Conservation (phyloP, 2,797 vertebrate genomes). For the Cuniculus paca region DNA sequence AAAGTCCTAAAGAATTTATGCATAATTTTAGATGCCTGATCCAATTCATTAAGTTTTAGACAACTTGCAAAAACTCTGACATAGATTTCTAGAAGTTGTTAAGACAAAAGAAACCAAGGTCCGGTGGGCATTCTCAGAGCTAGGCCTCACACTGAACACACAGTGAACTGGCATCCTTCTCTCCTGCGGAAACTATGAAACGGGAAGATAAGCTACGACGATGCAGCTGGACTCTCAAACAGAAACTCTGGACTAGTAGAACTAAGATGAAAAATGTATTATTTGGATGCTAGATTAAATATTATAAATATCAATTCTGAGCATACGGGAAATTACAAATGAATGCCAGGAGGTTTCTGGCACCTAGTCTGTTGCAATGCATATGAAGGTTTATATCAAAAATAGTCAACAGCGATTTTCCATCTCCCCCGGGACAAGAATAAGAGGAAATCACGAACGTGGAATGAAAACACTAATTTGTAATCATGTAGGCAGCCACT, state of each 20-base stretch:
- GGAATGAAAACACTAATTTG: conserved; percentile 80
- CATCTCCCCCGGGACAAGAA: conserved; percentile 73
- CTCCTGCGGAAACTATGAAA: conserved; percentile 3
- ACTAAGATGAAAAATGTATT: conserved; percentile 71
- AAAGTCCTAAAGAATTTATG: background rate
- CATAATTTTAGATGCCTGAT: conserved; percentile 8
- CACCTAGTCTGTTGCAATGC: conserved; percentile 74
- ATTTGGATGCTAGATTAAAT: conserved; percentile 78
- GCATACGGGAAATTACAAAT: conserved; percentile 79
- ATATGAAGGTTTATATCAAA: conserved; percentile 71
- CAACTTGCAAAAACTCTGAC: background rate
- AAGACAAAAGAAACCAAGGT: background rate
- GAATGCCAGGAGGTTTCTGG: conserved; percentile 76
- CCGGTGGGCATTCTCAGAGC: background rate
- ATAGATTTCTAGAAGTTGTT: conserved; percentile 47
- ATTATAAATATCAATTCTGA: conserved; percentile 80
- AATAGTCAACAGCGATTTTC: conserved; percentile 79
- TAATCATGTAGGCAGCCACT: conserved; percentile 75
- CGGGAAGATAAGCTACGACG: background rate
- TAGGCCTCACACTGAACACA: background rate
- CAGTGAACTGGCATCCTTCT: background rate
- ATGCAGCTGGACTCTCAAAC: conserved; percentile 9
- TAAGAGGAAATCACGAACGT: conserved; percentile 77
- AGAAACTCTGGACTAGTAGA: conserved; percentile 54
- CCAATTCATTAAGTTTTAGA: conserved; percentile 51